These are phyloP conservation scores for Himalopsyche kuldschensis DNA, from an alignment of 2,888 invertebrate genomes.

Conservation along the genomic window DNA sequence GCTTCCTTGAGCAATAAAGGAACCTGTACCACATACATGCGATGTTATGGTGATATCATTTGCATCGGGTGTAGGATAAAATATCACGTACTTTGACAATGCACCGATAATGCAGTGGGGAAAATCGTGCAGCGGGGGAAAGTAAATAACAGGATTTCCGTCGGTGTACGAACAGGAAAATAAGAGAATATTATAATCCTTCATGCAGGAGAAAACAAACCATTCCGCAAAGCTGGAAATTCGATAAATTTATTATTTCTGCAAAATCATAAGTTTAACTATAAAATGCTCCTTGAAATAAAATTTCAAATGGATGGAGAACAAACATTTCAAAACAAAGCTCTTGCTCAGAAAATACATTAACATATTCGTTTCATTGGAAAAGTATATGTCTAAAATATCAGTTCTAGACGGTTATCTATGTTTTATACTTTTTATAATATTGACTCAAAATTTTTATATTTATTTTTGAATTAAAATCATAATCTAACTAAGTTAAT, in stretches of 20 bases:
- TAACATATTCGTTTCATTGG: too few species aligned
- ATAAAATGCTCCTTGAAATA: too few species aligned
- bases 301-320: too few species aligned
- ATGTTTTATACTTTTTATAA: too few species aligned
- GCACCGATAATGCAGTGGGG: neutral
- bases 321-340: too few species aligned
- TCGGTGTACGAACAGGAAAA: neutral
- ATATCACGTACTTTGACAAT: neutral
- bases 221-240: neutral
- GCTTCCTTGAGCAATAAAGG: neutral
- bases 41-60: neutral
- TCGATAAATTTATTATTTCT: neutral
- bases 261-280: too few species aligned
- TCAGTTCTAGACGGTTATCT: too few species aligned
- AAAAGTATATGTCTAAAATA: too few species aligned
- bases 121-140: neutral
- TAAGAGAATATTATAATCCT: neutral
- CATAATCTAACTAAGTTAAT: too few species aligned
- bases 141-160: neutral
- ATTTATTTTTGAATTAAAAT: too few species aligned
- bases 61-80: neutral
- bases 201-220: neutral
- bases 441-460: too few species aligned
- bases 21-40: neutral
- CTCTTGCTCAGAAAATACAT: too few species aligned